phyloP scores from a whole-genome alignment of 2,113 vertebrate species.

The Oreochromis niloticus region DNA sequence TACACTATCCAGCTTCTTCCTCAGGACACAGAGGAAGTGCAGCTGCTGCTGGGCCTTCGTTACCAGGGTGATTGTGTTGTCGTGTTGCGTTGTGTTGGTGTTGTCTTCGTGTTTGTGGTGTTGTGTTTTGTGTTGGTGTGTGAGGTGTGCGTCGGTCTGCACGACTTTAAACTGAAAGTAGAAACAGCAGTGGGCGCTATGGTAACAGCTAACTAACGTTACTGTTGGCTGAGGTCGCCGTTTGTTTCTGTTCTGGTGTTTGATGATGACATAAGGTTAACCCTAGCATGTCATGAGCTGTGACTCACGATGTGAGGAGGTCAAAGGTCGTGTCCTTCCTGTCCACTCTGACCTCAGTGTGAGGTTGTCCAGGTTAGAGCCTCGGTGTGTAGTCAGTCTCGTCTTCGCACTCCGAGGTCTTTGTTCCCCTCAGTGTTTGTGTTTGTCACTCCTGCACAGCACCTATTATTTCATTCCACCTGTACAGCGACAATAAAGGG shows the following conservation, averaged over 20 bases:
- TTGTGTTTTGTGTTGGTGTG: too few species aligned
- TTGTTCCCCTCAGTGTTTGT: not conserved
- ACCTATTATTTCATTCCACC: not conserved
- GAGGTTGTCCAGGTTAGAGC: not conserved
- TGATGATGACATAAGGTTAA: not conserved
- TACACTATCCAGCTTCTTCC: too few species aligned
- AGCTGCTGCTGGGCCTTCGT: too few species aligned
- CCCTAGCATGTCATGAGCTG: not conserved
- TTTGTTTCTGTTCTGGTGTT: not conserved
- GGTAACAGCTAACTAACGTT: not conserved
- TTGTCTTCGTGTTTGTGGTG: too few species aligned
- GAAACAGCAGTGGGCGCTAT: not conserved
- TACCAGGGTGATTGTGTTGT: too few species aligned
- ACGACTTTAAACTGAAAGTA: not conserved
- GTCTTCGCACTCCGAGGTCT: not conserved
- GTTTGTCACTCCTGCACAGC: not conserved
- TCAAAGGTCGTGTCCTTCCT: not conserved
- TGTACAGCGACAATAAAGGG: not conserved
- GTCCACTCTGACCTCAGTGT: not conserved
- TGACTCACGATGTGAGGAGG: not conserved
- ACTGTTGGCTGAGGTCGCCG: not conserved
- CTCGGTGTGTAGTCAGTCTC: not conserved
- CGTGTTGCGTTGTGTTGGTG: too few species aligned
- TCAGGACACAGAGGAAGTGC: too few species aligned
- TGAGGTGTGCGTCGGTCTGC: not conserved